Base-by-base conservation (phyloP, 2,113 vertebrate species). In the Planiliza haematocheilus region DNA sequence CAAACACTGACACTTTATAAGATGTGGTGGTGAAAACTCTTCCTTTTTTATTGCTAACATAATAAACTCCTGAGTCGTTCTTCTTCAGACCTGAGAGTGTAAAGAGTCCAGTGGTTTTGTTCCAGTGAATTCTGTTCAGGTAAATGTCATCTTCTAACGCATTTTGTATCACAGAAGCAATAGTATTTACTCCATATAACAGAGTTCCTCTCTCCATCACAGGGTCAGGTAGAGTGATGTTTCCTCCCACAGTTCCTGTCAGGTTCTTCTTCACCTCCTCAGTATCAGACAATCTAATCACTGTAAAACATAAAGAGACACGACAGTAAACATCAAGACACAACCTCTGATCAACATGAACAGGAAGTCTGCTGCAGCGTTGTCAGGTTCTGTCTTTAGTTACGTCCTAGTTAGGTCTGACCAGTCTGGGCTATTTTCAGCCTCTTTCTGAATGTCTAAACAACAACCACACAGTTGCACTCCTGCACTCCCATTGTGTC, bases 81-180 rank as follows among this genome's bases (percentile, higher is more conserved):
- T 2, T 59, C 37, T 57, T 18, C n/a, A 74, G 60, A 17, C 16
- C 34, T 20, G 16, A 41, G 51, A 64, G 8, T 49, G 60, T 57
- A 1, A 74, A 38, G 17, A 37, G 17, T 55, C 59, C 58, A 55
- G 49, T 37, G 34, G 6, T n/a, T 0, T n/a, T 21, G 18, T 63
- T 12, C 59, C 59, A 73, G 1, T 30, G 42, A 57, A 74, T 9
- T 57, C 43, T 56, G 49, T 55, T 7, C 8, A 1, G 41, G 52
- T 49, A 65, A 49, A 7, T 34, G 4, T 53, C 10, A 37, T 14
- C 2, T 30, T 2, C 1, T 0, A n/a, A n/a, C n/a, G n/a, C n/a
- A n/a, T n/a, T n/a, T n/a, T n/a, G n/a, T n/a, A n/a, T 13, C 55
- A 79, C 53, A 4, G 9, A 8, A 45, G 76, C 68, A 53, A 79